phyloP scores from a whole-genome alignment of 2,888 invertebrate genomes.

The Andrena haemorrhoa region DNA sequence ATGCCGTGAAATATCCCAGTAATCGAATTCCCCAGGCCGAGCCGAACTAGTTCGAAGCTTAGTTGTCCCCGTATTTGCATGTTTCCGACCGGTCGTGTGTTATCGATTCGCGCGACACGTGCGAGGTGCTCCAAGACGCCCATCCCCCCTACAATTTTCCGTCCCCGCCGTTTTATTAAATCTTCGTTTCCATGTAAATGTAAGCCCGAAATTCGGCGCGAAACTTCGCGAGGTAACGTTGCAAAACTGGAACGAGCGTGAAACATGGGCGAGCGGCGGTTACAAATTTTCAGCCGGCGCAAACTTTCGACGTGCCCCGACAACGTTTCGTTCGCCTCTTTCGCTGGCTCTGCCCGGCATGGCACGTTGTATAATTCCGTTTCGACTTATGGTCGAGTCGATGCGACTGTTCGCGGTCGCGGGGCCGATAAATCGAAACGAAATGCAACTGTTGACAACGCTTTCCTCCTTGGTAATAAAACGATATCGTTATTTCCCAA shows the following conservation, averaged over 20 bases:
- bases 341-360: not conserved
- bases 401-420: not conserved
- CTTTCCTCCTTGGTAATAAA: slow-evolving; percentile 31
- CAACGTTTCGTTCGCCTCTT: slow-evolving; percentile 2
- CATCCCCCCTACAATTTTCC: slow-evolving; percentile 10
- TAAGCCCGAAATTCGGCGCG: slow-evolving; percentile 11
- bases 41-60: slow-evolving; percentile 33
- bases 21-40: slow-evolving; percentile 36
- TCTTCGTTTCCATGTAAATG: slow-evolving; percentile 17
- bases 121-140: not conserved
- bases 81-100: slow-evolving; percentile 10
- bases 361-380: slow-evolving; percentile 15
- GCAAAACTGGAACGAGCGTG: not conserved
- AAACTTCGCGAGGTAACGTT: not conserved
- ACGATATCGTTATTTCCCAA: slow-evolving; percentile 25
- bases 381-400: slow-evolving; percentile 17
- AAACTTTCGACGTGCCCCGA: slow-evolving; percentile 8
- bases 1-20: slow-evolving; percentile 32
- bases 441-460: slow-evolving; percentile 13
- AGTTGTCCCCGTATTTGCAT: slow-evolving; percentile 44
- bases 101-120: slow-evolving; percentile 35
- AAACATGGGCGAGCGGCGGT: not conserved
- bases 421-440: slow-evolving; percentile 26
- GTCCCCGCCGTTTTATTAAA: slow-evolving; percentile 20
- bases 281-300: slow-evolving; percentile 2